Conservation (phyloP, 1,140 invertebrate species). For the Drosophila tsacasi region DNA sequence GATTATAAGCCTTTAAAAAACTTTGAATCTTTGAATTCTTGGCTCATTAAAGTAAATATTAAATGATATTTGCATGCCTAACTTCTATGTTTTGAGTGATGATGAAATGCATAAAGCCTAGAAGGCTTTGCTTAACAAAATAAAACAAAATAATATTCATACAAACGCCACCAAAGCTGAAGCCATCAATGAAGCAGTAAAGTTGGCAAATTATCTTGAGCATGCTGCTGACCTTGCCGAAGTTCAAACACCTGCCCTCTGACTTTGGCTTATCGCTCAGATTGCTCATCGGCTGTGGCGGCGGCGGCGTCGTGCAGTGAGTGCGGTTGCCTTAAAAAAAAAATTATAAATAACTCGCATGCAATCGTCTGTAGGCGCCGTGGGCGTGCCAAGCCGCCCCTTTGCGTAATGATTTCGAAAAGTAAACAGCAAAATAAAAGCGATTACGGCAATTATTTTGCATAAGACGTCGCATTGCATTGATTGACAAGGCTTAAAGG, state of each 20-base stretch:
- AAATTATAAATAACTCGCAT: slow-evolving; percentile 52
- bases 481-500: slow-evolving; percentile 41
- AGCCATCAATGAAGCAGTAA: slow-evolving; percentile 18
- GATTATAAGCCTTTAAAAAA: neutral
- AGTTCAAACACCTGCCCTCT: slow-evolving; percentile 79
- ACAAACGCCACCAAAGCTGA: neutral
- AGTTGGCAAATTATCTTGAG: slow-evolving; percentile 50
- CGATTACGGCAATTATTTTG: slow-evolving; percentile 50
- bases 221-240: slow-evolving; percentile 62
- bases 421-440: slow-evolving; percentile 44
- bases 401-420: slow-evolving; percentile 61
- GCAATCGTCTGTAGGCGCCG: slow-evolving; percentile 49
- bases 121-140: neutral
- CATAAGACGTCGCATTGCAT: slow-evolving; percentile 49
- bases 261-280: slow-evolving; percentile 66
- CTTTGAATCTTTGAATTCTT: neutral
- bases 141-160: neutral
- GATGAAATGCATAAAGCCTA: slow-evolving; percentile 18
- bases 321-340: slow-evolving; percentile 19
- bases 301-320: neutral
- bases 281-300: slow-evolving; percentile 29
- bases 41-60: neutral
- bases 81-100: neutral
- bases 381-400: slow-evolving; percentile 51
- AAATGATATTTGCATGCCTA: neutral